Conservation (phyloP, 2,888 invertebrate species). For the Myopa testacea region DNA sequence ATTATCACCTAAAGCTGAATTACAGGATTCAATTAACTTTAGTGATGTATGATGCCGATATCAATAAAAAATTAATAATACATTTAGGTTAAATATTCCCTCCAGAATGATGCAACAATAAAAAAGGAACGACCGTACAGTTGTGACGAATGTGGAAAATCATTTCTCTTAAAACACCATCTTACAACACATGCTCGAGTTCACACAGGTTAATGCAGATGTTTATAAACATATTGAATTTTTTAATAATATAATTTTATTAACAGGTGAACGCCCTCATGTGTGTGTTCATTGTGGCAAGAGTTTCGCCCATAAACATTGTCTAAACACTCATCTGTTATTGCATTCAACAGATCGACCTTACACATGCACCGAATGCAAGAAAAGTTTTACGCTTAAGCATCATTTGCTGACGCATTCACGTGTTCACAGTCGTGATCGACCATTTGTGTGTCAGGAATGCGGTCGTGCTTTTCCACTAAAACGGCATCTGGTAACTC, state of each 20-base stretch:
- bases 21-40: constrained; percentile 66
- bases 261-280: constrained; percentile 78
- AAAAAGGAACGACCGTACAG: constrained; percentile 82
- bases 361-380: constrained; percentile 86
- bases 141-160: constrained; percentile 86
- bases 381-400: constrained; percentile 87
- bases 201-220: constrained; percentile 74
- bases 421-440: constrained; percentile 82
- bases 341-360: constrained; percentile 85
- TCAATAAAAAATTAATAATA: constrained; percentile 44
- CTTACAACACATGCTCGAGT: constrained; percentile 85
- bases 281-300: constrained; percentile 84
- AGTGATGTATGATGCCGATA: constrained; percentile 55
- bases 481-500: constrained; percentile 85
- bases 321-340: constrained; percentile 84
- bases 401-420: constrained; percentile 86
- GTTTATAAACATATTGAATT: constrained; percentile 5
- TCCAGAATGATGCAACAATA: constrained; percentile 66
- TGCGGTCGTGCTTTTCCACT: constrained; percentile 86
- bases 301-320: constrained; percentile 85
- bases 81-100: constrained; percentile 17
- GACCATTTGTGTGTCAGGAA: constrained; percentile 85
- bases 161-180: constrained; percentile 86
- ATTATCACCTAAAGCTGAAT: constrained; percentile 68
- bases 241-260: background rate